phyloP scores from a whole-genome alignment of 2,113 vertebrate genomes.

The Chaetops frenatus region DNA sequence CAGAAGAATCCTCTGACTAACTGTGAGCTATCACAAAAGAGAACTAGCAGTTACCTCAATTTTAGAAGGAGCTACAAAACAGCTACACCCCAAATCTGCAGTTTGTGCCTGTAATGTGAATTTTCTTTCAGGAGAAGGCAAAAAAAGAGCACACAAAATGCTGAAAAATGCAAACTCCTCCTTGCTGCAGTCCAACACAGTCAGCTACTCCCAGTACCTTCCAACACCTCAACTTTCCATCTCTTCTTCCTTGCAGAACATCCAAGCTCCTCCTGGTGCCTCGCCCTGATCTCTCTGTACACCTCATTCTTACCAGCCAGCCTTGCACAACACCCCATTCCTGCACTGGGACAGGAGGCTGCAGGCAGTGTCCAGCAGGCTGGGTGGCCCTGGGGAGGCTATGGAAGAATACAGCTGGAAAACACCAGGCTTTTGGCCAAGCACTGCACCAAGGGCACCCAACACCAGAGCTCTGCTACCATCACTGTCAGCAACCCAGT shows the following conservation, averaged over 20 bases:
- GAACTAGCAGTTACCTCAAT: background rate
- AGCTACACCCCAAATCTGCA: background rate
- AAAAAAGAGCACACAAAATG: background rate
- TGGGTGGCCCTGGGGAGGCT: rapidly evolving
- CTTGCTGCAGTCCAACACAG: background rate
- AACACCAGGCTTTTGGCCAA: rapidly evolving
- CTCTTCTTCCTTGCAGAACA: no score
- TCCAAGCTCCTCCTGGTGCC: no score
- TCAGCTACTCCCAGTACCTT: background rate
- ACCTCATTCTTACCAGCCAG: background rate
- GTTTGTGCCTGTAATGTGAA: background rate
- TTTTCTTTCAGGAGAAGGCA: background rate
- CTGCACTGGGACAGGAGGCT: background rate
- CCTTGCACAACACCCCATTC: no score
- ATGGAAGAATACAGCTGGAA: rapidly evolving
- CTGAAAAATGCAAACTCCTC: background rate
- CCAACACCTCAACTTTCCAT: rapidly evolving
- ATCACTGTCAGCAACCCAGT: background rate
- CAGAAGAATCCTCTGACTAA: background rate
- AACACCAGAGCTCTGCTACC: background rate
- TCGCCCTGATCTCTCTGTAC: background rate
- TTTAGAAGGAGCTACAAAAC: background rate
- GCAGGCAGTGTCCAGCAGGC: background rate
- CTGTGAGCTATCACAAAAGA: background rate
- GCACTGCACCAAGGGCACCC: background rate